These are phyloP conservation scores for Thaleichthys pacificus DNA, from an alignment of 2,797 vertebrate genomes.

Conservation along the genomic window DNA sequence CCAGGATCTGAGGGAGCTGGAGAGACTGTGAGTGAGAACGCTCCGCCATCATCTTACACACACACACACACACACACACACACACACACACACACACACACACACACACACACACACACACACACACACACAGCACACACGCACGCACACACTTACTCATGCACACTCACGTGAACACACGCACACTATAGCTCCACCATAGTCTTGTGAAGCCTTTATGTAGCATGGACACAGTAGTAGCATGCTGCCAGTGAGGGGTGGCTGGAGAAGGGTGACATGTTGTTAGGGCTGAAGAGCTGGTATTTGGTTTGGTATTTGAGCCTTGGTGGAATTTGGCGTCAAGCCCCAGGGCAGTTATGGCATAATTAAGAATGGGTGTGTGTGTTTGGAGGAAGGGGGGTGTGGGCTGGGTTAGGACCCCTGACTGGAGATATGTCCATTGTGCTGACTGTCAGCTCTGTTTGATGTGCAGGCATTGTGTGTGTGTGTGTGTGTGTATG, in stretches of 20 bases:
- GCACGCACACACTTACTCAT: conserved; percentile 4
- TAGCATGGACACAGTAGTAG: conserved; percentile 14
- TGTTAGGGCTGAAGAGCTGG: conserved; percentile 44
- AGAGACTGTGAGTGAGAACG: conserved; percentile 87
- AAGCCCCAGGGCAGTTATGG: conserved; percentile 20
- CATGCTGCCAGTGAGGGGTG: conserved; percentile 11
- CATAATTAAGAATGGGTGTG: conserved; percentile 27
- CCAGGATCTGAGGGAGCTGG: conserved; percentile 96
- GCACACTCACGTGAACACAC: conserved; percentile 1
- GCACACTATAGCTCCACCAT: background rate
- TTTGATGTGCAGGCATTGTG: conserved; percentile 39
- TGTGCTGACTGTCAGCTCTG: conserved; percentile 61
- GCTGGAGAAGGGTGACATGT: conserved; percentile 35
- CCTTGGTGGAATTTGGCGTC: conserved; percentile 15
- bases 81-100: background rate
- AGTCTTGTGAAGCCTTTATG: background rate
- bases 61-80: conserved; percentile 8
- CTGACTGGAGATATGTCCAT: conserved; percentile 58
- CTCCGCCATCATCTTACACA: background rate
- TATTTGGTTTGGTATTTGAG: conserved; percentile 19
- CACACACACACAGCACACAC: background rate
- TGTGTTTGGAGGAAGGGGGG: conserved; percentile 45
- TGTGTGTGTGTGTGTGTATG: conserved; percentile 13
- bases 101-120: background rate
- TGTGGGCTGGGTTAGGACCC: conserved; percentile 45